Evolutionary conservation across 2,113 vertebrate species (phyloP).

Genomic region (Prunella himalayana): DNA sequence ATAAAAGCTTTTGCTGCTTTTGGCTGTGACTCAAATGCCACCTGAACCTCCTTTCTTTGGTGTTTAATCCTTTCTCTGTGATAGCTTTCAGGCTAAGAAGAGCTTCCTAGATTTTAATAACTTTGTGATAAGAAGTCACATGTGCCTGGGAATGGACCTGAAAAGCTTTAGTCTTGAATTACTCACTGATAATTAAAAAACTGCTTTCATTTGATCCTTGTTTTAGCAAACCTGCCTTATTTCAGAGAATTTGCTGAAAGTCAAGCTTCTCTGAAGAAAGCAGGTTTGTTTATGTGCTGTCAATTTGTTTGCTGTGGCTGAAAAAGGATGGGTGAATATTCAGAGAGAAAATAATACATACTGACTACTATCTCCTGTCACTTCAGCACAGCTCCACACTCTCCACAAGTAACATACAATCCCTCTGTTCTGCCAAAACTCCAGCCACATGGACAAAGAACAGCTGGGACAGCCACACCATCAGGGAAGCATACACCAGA

Average conservation of each 20-base stretch:
- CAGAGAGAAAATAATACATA: neutral
- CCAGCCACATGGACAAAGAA: neutral
- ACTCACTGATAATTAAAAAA: neutral
- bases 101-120: neutral
- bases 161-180: constrained; percentile 1
- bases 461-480: neutral
- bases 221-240: neutral
- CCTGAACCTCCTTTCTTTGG: neutral
- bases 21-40: neutral
- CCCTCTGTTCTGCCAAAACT: neutral
- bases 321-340: neutral
- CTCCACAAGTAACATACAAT: neutral
- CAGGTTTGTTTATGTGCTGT: neutral
- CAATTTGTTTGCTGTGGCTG: neutral
- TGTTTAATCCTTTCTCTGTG: neutral
- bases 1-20: neutral
- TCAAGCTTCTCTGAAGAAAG: neutral
- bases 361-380: neutral
- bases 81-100: neutral
- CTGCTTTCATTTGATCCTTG: neutral
- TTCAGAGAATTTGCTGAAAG: neutral
- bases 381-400: neutral
- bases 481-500: neutral
- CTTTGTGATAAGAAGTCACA: neutral
- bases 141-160: neutral